A percentile compares a stretch with the other conserved stretches of the same genome.
Conservation (phyloP, 2,797 vertebrate species). For the Clarias fuscus region DNA sequence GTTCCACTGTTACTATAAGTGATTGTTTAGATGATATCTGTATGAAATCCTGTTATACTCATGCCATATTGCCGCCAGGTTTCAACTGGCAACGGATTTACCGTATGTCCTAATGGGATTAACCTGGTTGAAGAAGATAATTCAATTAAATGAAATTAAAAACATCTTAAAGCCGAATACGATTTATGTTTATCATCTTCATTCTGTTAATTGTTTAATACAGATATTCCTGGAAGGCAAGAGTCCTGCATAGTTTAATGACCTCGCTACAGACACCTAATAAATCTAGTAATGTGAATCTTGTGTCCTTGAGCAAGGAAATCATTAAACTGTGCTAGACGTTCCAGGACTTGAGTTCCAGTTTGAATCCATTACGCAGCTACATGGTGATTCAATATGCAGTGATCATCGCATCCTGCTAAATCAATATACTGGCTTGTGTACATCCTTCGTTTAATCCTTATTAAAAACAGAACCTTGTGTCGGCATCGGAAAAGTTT, state of each 20-base stretch:
- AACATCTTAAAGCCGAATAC: not conserved
- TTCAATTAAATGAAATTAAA: not conserved
- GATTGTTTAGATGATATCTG: not conserved
- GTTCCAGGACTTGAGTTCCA: not conserved
- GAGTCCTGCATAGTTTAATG: not conserved
- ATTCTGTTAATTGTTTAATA: not conserved
- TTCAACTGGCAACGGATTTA: not conserved
- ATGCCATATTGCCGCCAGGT: not conserved
- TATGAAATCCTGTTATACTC: not conserved
- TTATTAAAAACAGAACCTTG: slow-evolving; percentile 20
- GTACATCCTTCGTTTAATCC: not conserved
- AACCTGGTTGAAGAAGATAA: not conserved
- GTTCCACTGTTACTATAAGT: not conserved
- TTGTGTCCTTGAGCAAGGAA: not conserved
- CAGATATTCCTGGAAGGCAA: slow-evolving; percentile 4
- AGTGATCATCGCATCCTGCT: slow-evolving; percentile 7
- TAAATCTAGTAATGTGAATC: not conserved
- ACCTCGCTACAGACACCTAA: slow-evolving; percentile 8
- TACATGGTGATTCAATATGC: slow-evolving; percentile 18
- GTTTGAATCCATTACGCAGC: not conserved
- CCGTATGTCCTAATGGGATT: not conserved
- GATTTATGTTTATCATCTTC: slow-evolving; percentile 14
- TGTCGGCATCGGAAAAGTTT: not conserved
- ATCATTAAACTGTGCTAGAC: slow-evolving; percentile 4
- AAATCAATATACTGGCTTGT: slow-evolving; percentile 13